phyloP scores from a whole-genome alignment of 2,113 vertebrate genomes.

The Lipotes vexillifer region DNA sequence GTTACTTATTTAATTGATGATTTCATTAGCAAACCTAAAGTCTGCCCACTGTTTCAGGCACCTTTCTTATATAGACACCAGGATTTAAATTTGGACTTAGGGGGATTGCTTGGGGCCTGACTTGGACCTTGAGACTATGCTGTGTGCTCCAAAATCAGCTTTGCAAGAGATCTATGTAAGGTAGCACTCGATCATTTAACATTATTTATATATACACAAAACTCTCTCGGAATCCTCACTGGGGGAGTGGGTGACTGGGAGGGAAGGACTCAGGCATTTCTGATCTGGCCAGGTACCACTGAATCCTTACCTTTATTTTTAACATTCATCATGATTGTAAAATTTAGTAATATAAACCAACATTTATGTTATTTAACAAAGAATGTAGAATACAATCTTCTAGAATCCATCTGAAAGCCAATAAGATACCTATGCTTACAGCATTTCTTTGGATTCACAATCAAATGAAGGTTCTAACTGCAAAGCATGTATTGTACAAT shows the following conservation, averaged over 20 bases:
- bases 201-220: neutral
- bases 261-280: neutral
- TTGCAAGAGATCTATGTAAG: neutral
- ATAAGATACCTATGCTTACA: neutral
- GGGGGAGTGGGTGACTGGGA: neutral
- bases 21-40: neutral
- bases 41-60: neutral
- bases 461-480: neutral
- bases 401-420: neutral
- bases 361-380: neutral
- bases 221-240: neutral
- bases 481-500: neutral
- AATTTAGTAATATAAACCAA: neutral
- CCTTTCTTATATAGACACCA: neutral
- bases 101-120: neutral
- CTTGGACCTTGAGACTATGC: neutral
- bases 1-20: neutral
- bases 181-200: neutral
- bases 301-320: neutral
- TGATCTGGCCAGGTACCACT: neutral
- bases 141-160: neutral
- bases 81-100: neutral
- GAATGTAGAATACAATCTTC: neutral
- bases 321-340: neutral
- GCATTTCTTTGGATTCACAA: conserved; percentile 9